Evolutionary conservation across 2,113 vertebrate genomes (phyloP).

Genomic region (Caloenas nicobarica): DNA sequence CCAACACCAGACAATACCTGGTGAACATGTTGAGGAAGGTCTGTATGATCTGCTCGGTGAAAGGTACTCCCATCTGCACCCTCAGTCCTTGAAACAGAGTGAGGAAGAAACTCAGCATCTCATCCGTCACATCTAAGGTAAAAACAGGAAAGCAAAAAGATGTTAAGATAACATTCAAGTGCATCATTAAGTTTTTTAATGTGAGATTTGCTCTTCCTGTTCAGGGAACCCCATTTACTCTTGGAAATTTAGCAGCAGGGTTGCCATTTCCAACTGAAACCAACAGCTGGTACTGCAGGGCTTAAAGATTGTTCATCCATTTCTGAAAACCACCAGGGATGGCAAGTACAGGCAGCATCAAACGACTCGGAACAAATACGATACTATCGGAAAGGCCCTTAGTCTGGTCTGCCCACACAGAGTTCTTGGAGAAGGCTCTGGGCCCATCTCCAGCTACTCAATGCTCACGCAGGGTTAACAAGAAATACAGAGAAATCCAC

Average conservation of each 20-base stretch:
- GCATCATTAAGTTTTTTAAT: not conserved
- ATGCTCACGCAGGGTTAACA: not conserved
- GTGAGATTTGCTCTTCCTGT: not conserved
- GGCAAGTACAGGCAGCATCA: not conserved
- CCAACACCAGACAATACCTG: conserved; percentile 74
- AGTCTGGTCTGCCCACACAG: not conserved
- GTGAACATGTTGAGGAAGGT: conserved; percentile 99
- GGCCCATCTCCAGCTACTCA: not conserved
- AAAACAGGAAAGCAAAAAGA: not conserved
- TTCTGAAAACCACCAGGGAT: not conserved
- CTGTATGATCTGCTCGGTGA: conserved; percentile 97
- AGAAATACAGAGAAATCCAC: not conserved
- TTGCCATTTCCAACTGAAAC: not conserved
- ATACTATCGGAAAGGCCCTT: not conserved
- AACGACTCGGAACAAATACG: not conserved
- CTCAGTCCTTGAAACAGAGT: conserved; percentile 94
- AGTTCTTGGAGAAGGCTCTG: not conserved
- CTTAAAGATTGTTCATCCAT: not conserved
- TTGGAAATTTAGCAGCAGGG: not conserved
- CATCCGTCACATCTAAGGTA: conserved; percentile 90
- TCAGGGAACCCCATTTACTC: not conserved
- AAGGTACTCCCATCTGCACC: conserved; percentile 97
- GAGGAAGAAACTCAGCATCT: conserved; percentile 98
- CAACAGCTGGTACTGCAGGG: not conserved
- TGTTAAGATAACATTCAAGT: not conserved